A percentile compares a stretch with the other conserved stretches of the same genome.
phyloP scores from a whole-genome alignment of 2,113 vertebrate species.

The Aramus guarauna region DNA sequence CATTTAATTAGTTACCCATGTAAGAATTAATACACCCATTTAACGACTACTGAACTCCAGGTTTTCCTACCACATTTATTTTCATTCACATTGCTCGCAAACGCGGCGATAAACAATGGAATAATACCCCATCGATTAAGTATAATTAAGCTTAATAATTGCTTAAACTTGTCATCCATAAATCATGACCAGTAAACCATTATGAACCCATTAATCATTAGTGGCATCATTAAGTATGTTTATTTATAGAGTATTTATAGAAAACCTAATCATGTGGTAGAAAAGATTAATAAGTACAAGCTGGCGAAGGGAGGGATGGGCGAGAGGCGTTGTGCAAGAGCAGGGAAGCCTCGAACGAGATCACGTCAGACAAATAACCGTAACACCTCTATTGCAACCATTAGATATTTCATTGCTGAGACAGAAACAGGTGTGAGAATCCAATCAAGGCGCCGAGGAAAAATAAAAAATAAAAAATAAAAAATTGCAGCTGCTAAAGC shows the following conservation, averaged over 20 bases:
- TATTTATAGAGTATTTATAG: background rate
- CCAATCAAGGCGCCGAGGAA: background rate
- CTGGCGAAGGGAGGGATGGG: background rate
- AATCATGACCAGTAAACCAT: conserved; percentile 67
- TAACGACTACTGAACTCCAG: conserved; percentile 1
- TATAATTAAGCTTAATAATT: conserved; percentile 71
- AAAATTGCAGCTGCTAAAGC: background rate
- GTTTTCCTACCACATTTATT: conserved; percentile 35
- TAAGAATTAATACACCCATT: conserved; percentile 54
- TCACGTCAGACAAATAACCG: background rate
- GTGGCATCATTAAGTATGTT: background rate
- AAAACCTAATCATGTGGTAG: background rate
- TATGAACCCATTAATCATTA: conserved; percentile 50
- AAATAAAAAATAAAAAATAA: no score
- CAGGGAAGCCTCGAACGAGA: background rate
- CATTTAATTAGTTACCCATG: conserved; percentile 8
- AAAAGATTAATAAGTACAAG: background rate
- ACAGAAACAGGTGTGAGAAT: background rate
- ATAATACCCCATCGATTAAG: conserved; percentile 59
- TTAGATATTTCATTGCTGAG: background rate
- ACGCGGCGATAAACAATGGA: conserved; percentile 25
- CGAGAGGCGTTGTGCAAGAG: background rate
- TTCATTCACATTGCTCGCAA: conserved; percentile 16
- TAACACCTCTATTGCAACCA: background rate
- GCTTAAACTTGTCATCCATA: conserved; percentile 66